Base-by-base conservation (phyloP, 2,113 vertebrate genomes). In the Myiozetetes cayanensis region DNA sequence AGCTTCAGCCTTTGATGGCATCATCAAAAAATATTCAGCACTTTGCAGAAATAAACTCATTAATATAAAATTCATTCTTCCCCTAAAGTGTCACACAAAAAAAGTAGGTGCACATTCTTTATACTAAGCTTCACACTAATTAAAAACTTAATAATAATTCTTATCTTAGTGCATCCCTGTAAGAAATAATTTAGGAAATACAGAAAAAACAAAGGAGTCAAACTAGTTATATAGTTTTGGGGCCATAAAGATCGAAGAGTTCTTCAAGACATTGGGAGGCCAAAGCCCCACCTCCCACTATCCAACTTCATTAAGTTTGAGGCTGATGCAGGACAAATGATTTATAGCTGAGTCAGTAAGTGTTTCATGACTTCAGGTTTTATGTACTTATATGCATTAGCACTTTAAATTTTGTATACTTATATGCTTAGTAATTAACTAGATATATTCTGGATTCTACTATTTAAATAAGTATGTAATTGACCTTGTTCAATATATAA, bases 121-220 rank as follows among this genome's bases (percentile, higher is more conserved):
- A 46, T 71, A 43, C 19, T 52, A 31, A 66, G 46, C 31, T 79
- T 82, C 28, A 59, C 62, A n/a, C 10, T 4, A 74, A 92, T 72
- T 53, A 31, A 81, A 78, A 66, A 28, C 5, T 50, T 21, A 43
- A 0, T 49, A 44, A 23, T 55, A 71, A 81, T 47, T 75, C 74
- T 78, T 58, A 49, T 0, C 0, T 44, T 47, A 78, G n/a, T 52
- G 16, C 16, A 70, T 33, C 18, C 19, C 17, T 25, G 8, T 47
- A 71, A 8, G 5, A 30, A 67, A 44, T 50, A 35, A 67, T 59
- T 79, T 37, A 52, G 37, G 18, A 92, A 90, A 80, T 25, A 46
- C 8, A 8, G 14, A 83, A 68, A 96, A 41, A 22, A 67, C 10
- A 43, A 65, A 33, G 18, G 28, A 87, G 39, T 53, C 44, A 44